These are phyloP conservation scores for Phylloscopus collybita DNA, from an alignment of 2,797 vertebrate species.

Conservation along the genomic window DNA sequence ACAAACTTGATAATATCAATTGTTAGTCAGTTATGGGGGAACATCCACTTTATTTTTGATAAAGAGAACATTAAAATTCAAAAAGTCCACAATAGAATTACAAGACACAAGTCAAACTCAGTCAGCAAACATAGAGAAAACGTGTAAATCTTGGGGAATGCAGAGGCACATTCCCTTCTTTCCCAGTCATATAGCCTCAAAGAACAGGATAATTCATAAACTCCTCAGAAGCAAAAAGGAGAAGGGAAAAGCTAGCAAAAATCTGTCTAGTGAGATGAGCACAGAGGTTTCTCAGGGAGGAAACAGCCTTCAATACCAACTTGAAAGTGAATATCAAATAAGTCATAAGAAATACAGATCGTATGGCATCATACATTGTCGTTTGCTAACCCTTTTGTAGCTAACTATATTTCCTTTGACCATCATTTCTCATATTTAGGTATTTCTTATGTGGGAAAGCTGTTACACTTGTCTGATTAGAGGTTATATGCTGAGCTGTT, in stretches of 20 bases:
- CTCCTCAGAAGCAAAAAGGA: neutral
- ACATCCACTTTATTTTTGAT: neutral
- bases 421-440: neutral
- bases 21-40: rapidly evolving
- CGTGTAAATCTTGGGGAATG: neutral
- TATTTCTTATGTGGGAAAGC: neutral
- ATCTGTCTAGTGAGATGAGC: neutral
- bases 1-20: neutral
- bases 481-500: neutral
- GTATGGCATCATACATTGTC: neutral
- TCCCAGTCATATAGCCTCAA: neutral
- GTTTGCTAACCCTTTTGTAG: neutral
- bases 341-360: neutral
- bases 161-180: neutral
- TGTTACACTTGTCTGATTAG: neutral
- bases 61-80: neutral
- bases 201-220: neutral
- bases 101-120: neutral
- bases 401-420: neutral
- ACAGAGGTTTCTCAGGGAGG: neutral
- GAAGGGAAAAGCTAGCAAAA: neutral
- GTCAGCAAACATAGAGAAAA: neutral
- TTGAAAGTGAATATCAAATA: neutral
- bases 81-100: neutral
- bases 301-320: neutral